Evolutionary conservation across 1,140 invertebrate species (phyloP), one percentile per base, ranked within the genome.

Genomic region (Ericerus pela): DNA sequence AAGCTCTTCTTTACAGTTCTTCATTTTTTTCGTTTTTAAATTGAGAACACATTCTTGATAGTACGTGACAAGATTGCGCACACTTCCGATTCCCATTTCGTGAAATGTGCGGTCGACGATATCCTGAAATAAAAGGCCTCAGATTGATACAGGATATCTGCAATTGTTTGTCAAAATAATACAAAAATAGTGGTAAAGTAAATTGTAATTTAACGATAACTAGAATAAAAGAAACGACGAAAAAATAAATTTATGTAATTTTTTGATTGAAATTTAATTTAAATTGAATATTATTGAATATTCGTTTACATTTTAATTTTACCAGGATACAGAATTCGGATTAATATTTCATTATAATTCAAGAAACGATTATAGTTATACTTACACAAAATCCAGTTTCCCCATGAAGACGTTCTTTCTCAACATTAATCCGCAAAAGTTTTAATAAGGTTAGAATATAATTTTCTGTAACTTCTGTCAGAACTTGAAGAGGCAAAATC

Each of bases 351-450:
- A 33, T 10, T 18, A 41, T 41, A 12, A 16, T 6, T 41, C 6
- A 41, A 16, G 6, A 33, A 33, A n/a, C 30, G 8, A 10, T 33
- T 33, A 8, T 8, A 33, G n/a, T 6, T 4, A 4, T 5, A 47
- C 41, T 22, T 47, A 47, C 41, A 24, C 41, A 47, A 24, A 47
- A 47, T 22, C 41, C 41, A 22, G 41, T 24, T 47, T 47, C 41
- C 14, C 41, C 41, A 24, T 22, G 22, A 5, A 47, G 41, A 10
- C 26, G 22, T 47, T 47, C 41, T 47, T 47, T 47, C 26, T 47
- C 41, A 14, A 47, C 41, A 14, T 47, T 47, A 4, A 22, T 10
- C 16, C 26, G 22, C 26, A 47, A 24, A 10, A 47, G 16, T 24
- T 14, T 47, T 24, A 47, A 47, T 24, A 47, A 24, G 22, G 22